Evolutionary conservation across 2,888 invertebrate genomes (phyloP).

Genomic region (Dryomyza anilis): DNA sequence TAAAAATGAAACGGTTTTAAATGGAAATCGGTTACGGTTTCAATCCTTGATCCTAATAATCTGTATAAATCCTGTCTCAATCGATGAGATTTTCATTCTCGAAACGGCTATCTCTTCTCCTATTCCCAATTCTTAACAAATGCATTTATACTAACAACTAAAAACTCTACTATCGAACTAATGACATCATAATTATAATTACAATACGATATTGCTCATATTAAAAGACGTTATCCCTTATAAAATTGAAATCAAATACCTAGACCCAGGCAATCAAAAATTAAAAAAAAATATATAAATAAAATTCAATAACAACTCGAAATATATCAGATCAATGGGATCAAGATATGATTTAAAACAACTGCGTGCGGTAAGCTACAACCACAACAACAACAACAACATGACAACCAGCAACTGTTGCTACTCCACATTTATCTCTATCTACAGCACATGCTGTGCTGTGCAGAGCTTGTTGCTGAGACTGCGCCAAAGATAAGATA

Average conservation of each 20-base stretch:
- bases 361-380: not conserved
- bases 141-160: no score
- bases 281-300: not conserved
- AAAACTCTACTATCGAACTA: not conserved
- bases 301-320: no score
- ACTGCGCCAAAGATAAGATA: not conserved
- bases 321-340: not conserved
- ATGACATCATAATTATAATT: not conserved
- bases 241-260: no score
- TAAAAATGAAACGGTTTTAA: no score
- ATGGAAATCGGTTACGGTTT: no score
- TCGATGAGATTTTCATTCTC: not conserved
- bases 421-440: not conserved
- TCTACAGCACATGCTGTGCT: not conserved
- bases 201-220: no score
- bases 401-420: not conserved
- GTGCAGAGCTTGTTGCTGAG: not conserved
- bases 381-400: not conserved
- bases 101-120: not conserved
- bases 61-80: not conserved
- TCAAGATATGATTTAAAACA: not conserved
- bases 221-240: no score
- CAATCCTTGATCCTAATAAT: not conserved
- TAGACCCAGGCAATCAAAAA: not conserved
- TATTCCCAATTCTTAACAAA: not conserved